phyloP scores from a whole-genome alignment of 2,888 invertebrate genomes.

The Drosophila diplacantha region DNA sequence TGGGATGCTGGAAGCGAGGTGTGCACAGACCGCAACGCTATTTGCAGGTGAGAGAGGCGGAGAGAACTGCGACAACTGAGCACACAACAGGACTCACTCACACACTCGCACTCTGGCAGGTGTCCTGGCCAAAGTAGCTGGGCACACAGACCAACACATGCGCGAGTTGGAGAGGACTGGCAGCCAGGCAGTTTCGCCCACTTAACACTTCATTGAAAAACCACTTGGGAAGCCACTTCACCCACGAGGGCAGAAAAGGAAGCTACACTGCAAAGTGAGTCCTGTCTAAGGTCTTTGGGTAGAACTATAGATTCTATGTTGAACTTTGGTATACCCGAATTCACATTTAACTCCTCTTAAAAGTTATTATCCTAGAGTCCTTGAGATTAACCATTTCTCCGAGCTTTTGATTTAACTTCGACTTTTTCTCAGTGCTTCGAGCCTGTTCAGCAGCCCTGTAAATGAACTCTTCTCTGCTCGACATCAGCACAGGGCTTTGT shows the following conservation, averaged over 20 bases:
- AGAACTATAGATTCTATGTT: not conserved
- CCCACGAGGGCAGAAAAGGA: constrained; percentile 40
- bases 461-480: constrained; percentile 43
- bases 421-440: constrained; percentile 1
- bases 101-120: constrained; percentile 21
- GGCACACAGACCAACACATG: constrained; percentile 29
- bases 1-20: constrained; percentile 45
- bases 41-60: constrained; percentile 47
- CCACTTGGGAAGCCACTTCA: constrained; percentile 72
- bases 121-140: constrained; percentile 48
- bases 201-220: constrained; percentile 75
- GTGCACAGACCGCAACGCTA: constrained; percentile 58
- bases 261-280: constrained; percentile 4
- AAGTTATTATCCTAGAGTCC: not conserved
- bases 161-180: constrained; percentile 15
- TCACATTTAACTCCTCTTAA: not conserved
- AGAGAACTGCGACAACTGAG: constrained; percentile 62
- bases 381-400: not conserved
- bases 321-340: too few species aligned
- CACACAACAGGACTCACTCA: constrained; percentile 36
- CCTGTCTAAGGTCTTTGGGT: not conserved
- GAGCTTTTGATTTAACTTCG: not conserved
- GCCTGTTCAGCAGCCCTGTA: constrained; percentile 20
- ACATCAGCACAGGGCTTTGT: constrained; percentile 11
- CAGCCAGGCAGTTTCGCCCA: constrained; percentile 57